Evolutionary conservation across 2,113 vertebrate species (phyloP).

Genomic region (Cottus gobio): DNA sequence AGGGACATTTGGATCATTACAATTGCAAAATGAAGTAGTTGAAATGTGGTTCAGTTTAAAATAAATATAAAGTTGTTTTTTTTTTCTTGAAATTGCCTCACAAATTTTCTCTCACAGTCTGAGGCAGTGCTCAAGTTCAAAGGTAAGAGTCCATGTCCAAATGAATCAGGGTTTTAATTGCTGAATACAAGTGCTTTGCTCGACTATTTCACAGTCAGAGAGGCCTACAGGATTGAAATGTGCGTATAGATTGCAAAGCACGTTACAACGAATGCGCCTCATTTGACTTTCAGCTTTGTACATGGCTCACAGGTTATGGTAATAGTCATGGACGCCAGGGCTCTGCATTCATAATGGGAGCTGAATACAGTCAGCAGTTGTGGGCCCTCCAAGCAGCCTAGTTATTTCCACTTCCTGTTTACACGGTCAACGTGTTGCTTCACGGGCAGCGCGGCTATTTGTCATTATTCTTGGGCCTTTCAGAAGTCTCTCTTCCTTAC

Average conservation of each 20-base stretch:
- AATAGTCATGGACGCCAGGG: conserved; percentile 45
- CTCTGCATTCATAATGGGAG: conserved; percentile 40
- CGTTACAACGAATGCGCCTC: conserved; percentile 51
- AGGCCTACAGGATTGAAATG: conserved; percentile 35
- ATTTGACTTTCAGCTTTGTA: conserved; percentile 66
- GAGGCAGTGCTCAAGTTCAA: neutral
- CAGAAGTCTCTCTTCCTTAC: conserved; percentile 37
- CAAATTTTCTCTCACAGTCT: conserved; percentile 9
- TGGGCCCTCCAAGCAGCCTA: neutral
- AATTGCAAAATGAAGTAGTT: conserved; percentile 25
- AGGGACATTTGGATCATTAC: conserved; percentile 26
- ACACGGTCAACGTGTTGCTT: conserved; percentile 25
- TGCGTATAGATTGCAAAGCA: conserved; percentile 49
- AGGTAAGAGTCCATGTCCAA: conserved; percentile 14
- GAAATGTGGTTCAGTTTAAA: conserved; percentile 6
- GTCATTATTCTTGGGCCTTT: conserved; percentile 42
- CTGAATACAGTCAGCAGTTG: conserved; percentile 30
- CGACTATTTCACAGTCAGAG: conserved; percentile 10
- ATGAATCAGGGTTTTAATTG: conserved; percentile 33
- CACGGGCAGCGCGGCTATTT: conserved; percentile 21
- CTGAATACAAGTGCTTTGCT: conserved; percentile 2
- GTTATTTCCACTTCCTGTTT: conserved; percentile 43
- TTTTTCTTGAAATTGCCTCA: conserved; percentile 38
- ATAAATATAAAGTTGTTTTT: conserved; percentile 6
- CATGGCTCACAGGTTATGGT: conserved; percentile 56